Evolutionary conservation across 2,797 vertebrate genomes (phyloP).

Genomic region (Dryobates pubescens): DNA sequence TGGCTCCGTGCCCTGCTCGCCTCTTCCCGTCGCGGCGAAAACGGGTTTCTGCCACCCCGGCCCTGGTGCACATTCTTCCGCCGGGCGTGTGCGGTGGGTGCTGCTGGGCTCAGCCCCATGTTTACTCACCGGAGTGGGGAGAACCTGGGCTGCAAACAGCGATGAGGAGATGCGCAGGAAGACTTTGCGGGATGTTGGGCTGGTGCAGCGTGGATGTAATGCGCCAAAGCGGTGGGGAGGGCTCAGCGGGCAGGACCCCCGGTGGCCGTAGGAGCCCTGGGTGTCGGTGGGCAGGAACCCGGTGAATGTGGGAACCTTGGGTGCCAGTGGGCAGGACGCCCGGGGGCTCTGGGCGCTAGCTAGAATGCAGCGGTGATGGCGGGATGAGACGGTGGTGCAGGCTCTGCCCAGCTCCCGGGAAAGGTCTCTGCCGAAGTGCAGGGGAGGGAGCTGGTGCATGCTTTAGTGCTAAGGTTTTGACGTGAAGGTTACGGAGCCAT

Average conservation of each 20-base stretch:
- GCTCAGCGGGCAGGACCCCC: neutral
- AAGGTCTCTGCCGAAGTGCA: neutral
- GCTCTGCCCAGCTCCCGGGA: neutral
- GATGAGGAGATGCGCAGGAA: neutral
- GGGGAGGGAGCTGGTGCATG: neutral
- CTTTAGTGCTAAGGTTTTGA: neutral
- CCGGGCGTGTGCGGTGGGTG: neutral
- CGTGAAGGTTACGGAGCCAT: neutral
- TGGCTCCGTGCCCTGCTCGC: neutral
- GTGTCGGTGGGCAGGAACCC: no score
- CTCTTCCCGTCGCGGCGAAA: no score
- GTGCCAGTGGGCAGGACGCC: neutral
- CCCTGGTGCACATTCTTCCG: no score
- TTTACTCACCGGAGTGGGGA: accelerated
- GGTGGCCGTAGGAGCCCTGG: neutral
- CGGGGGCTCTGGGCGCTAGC: neutral
- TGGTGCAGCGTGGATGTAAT: neutral
- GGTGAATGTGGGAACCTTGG: no score
- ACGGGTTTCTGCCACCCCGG: no score
- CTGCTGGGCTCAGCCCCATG: accelerated
- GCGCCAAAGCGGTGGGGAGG: neutral
- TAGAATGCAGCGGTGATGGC: neutral
- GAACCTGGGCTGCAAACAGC: neutral
- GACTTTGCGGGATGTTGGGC: accelerated
- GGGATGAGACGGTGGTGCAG: neutral